These are phyloP conservation scores for Micromys minutus DNA, from an alignment of 2,113 vertebrate species.

Conservation along the genomic window DNA sequence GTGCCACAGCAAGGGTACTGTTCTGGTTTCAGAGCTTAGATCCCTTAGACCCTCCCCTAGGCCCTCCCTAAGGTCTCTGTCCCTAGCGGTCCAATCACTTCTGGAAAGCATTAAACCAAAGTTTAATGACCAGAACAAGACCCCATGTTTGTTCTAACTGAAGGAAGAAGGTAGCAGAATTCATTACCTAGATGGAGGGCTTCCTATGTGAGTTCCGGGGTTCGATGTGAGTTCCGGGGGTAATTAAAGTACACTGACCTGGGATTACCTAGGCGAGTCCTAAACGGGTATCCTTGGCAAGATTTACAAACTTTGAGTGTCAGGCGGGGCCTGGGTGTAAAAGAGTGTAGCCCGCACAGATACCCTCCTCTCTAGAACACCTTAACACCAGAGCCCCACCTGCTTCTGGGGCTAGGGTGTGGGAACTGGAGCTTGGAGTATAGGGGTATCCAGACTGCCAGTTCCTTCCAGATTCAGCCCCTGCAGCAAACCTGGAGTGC, in stretches of 20 bases:
- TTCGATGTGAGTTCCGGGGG: too few species aligned
- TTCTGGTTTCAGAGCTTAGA: accelerated
- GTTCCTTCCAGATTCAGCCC: not conserved
- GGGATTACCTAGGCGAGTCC: not conserved
- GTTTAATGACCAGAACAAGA: accelerated
- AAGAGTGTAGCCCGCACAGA: not conserved
- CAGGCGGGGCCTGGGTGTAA: accelerated
- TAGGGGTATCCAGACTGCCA: accelerated
- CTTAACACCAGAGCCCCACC: not conserved
- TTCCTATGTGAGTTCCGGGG: too few species aligned
- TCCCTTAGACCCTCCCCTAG: not conserved
- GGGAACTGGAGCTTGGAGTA: accelerated
- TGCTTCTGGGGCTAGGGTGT: not conserved
- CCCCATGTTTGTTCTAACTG: not conserved
- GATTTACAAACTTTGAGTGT: not conserved
- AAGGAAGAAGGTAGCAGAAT: not conserved
- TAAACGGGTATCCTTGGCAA: not conserved
- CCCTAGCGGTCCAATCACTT: not conserved
- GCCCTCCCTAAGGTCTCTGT: not conserved
- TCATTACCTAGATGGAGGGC: accelerated
- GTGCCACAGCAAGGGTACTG: not conserved
- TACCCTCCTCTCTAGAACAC: not conserved
- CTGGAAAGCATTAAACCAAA: not conserved
- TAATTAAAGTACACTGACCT: accelerated
- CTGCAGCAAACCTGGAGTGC: accelerated